phyloP scores from a whole-genome alignment of 53 echinoderm and acorn worm species.

The Pentamera pediparva region DNA sequence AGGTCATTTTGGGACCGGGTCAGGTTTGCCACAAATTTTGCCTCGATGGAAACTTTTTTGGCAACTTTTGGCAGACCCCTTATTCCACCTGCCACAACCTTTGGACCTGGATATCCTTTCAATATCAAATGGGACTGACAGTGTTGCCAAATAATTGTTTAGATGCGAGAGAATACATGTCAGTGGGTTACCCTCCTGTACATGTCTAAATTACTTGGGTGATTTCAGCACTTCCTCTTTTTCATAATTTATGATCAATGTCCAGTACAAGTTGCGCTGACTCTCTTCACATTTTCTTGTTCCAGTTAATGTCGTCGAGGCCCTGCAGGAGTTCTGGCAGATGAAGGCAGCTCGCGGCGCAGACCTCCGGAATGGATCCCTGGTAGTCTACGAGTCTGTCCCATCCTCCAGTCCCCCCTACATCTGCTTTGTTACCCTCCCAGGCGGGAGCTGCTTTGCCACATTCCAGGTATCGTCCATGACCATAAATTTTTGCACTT shows the following conservation, averaged over 20 bases:
- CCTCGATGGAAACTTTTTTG: too few relatives aligned
- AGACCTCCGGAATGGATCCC: slow-evolving; percentile 86
- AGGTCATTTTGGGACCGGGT: too few relatives aligned
- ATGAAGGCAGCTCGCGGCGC: slow-evolving; percentile 90
- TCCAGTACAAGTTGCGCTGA: background rate
- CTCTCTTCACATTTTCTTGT: background rate
- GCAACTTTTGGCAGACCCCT: too few relatives aligned
- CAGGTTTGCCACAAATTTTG: too few relatives aligned
- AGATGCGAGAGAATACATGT: background rate
- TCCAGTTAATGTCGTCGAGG: slow-evolving; percentile 88
- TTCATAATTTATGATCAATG: background rate
- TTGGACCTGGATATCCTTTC: too few relatives aligned
- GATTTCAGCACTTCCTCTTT: background rate
- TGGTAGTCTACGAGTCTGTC: slow-evolving; percentile 93
- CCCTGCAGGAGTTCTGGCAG: slow-evolving; percentile 96
- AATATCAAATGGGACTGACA: background rate
- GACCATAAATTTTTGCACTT: background rate
- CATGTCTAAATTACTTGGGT: too few relatives aligned
- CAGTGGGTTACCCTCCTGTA: background rate
- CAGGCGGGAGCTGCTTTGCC: slow-evolving; percentile 95
- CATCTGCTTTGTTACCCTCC: slow-evolving; percentile 93
- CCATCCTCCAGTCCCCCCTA: slow-evolving; percentile 87
- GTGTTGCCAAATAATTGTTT: background rate
- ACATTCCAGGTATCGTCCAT: slow-evolving; percentile 86
- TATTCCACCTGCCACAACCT: too few relatives aligned